These are phyloP conservation scores for Prunella fulvescens DNA, from an alignment of 2,113 vertebrate species.

Conservation along the genomic window DNA sequence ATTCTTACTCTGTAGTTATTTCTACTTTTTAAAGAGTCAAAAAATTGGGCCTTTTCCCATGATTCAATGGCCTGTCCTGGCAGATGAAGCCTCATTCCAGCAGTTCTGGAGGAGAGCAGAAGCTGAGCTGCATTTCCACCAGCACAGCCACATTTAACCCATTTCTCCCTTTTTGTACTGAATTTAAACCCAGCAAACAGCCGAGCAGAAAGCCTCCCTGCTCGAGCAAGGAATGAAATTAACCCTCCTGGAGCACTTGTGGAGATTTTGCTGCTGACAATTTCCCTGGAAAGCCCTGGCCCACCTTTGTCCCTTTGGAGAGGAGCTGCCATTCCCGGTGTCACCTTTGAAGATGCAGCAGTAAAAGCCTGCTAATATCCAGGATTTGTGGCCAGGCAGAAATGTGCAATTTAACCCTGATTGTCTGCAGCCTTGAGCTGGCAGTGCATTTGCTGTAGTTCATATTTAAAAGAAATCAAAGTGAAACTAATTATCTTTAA, in stretches of 20 bases:
- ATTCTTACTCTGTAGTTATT: background rate
- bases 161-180: background rate
- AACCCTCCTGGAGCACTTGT: background rate
- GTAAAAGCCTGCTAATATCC: background rate
- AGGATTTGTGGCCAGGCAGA: background rate
- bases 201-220: background rate
- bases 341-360: background rate
- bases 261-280: background rate
- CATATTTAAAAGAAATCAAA: slow-evolving; percentile 70
- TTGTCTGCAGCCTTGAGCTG: slow-evolving; percentile 37
- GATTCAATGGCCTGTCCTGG: background rate
- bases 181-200: background rate
- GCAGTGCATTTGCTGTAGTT: background rate
- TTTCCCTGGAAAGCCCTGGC: background rate
- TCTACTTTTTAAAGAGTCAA: background rate
- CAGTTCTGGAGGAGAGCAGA: background rate
- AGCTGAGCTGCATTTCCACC: background rate
- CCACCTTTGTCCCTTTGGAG: background rate
- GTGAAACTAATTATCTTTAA: slow-evolving; percentile 78
- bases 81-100: accelerated
- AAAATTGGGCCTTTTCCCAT: background rate
- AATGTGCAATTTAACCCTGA: background rate
- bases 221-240: background rate
- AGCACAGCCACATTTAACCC: background rate
- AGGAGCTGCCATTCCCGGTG: background rate